A percentile compares a stretch with the other conserved stretches of the same genome.
These are phyloP conservation scores for Zaprionus capensis DNA, from an alignment of 1,140 invertebrate species.

Conservation along the genomic window DNA sequence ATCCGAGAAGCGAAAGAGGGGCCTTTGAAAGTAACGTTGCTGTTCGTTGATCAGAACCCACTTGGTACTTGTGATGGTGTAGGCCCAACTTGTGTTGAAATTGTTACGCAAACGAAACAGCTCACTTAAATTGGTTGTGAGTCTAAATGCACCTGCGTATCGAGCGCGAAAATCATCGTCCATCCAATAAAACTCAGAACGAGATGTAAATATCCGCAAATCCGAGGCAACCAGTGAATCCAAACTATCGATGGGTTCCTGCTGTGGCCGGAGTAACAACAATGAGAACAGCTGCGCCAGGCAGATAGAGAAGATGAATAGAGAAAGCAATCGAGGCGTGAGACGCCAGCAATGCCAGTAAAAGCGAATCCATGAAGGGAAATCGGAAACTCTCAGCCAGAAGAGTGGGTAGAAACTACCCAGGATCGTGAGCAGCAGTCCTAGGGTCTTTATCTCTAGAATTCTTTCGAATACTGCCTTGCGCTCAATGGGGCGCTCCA, in stretches of 20 bases:
- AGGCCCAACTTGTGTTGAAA: slow-evolving; percentile 67
- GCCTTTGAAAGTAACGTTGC: slow-evolving; percentile 51
- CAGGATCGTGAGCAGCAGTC: slow-evolving; percentile 14
- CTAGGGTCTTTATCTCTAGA: slow-evolving; percentile 2
- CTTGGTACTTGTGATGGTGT: slow-evolving; percentile 52
- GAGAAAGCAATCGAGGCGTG: neutral
- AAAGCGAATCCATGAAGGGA: slow-evolving; percentile 3
- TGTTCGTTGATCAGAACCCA: slow-evolving; percentile 54
- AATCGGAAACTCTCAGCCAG: neutral
- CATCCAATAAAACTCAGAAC: slow-evolving; percentile 46
- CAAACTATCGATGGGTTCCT: slow-evolving; percentile 46
- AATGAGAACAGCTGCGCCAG: slow-evolving; percentile 53
- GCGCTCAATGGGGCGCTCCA: slow-evolving; percentile 37
- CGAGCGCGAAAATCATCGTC: slow-evolving; percentile 49
- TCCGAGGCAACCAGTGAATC: slow-evolving; percentile 48
- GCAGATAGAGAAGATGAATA: slow-evolving; percentile 33
- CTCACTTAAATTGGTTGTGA: slow-evolving; percentile 30
- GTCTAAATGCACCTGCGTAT: slow-evolving; percentile 51
- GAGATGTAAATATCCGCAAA: slow-evolving; percentile 46
- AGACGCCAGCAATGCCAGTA: slow-evolving; percentile 3
- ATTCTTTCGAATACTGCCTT: slow-evolving; percentile 25
- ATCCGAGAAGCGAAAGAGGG: slow-evolving; percentile 50
- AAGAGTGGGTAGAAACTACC: neutral
- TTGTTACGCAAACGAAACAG: slow-evolving; percentile 45
- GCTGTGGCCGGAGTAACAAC: slow-evolving; percentile 25